Conservation (phyloP, 1,140 invertebrate species). For the Fopius arisanus region DNA sequence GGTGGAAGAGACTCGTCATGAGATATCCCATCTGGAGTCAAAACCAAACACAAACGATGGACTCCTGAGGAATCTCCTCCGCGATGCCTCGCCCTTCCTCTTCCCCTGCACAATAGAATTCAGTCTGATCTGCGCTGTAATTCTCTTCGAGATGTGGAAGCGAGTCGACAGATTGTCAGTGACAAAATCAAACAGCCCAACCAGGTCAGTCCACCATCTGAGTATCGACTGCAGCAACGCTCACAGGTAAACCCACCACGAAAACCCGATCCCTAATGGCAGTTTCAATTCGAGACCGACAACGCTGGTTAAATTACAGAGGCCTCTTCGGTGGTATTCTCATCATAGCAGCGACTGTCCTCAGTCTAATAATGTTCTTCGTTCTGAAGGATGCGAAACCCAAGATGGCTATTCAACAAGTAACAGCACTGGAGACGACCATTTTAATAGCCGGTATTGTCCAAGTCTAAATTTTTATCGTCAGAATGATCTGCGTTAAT, state of each 20-base stretch:
- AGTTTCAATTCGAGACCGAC: background rate
- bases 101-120: conserved; percentile 93
- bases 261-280: background rate
- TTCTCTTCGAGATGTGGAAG: conserved; percentile 86
- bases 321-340: conserved; percentile 87
- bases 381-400: conserved; percentile 78
- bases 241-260: conserved; percentile 65
- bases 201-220: conserved; percentile 75
- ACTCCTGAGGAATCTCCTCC: conserved; percentile 72
- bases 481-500: too few species aligned
- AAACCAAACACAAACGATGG: conserved; percentile 64
- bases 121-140: conserved; percentile 83
- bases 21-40: conserved; percentile 71
- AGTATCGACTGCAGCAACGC: conserved; percentile 90
- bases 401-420: conserved; percentile 67
- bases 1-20: conserved; percentile 81
- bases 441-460: conserved; percentile 51
- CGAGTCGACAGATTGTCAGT: conserved; percentile 63
- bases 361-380: conserved; percentile 91
- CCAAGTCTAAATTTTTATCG: background rate
- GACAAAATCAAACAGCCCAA: conserved; percentile 53
- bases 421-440: conserved; percentile 54
- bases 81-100: conserved; percentile 84
- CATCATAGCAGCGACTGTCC: conserved; percentile 84
- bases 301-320: conserved; percentile 51